These are phyloP conservation scores for Pseudomyrmex pallidus DNA, from an alignment of 1,140 invertebrate species.

Conservation along the genomic window DNA sequence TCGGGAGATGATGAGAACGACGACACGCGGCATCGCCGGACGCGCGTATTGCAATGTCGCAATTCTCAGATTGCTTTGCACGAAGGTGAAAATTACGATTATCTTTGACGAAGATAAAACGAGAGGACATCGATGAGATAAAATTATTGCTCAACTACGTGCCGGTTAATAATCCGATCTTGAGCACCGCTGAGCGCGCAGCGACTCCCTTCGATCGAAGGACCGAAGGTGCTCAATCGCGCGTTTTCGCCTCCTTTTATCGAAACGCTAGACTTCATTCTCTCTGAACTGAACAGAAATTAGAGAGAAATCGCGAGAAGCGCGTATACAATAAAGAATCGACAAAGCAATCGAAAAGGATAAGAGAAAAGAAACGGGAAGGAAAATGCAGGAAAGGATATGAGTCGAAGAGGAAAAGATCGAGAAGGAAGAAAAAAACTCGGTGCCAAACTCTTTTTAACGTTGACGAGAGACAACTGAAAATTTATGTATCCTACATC, in stretches of 20 bases:
- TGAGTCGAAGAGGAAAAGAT: neutral
- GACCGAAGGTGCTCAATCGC: constrained; percentile 52
- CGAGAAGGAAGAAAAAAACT: constrained; percentile 40
- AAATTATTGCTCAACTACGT: constrained; percentile 52
- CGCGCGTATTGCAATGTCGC: neutral
- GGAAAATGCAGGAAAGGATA: neutral
- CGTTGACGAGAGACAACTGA: constrained; percentile 42
- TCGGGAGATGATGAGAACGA: neutral
- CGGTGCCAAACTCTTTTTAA: constrained; percentile 66
- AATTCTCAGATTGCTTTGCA: constrained; percentile 3
- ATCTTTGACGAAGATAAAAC: neutral
- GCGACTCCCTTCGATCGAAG: constrained; percentile 38
- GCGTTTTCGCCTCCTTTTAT: constrained; percentile 53
- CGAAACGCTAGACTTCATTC: constrained; percentile 33
- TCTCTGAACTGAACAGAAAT: constrained; percentile 10
- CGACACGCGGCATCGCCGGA: neutral
- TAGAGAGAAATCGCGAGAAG: neutral
- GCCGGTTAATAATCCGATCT: constrained; percentile 54
- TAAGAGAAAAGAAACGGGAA: neutral
- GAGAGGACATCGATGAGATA: constrained; percentile 8
- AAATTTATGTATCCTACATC: constrained; percentile 49
- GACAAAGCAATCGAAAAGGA: constrained; percentile 28
- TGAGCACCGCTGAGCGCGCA: constrained; percentile 44
- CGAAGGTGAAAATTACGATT: neutral
- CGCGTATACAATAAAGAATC: constrained; percentile 6